phyloP scores from a whole-genome alignment of 2,113 vertebrate species.

The Tragelaphus scriptus region DNA sequence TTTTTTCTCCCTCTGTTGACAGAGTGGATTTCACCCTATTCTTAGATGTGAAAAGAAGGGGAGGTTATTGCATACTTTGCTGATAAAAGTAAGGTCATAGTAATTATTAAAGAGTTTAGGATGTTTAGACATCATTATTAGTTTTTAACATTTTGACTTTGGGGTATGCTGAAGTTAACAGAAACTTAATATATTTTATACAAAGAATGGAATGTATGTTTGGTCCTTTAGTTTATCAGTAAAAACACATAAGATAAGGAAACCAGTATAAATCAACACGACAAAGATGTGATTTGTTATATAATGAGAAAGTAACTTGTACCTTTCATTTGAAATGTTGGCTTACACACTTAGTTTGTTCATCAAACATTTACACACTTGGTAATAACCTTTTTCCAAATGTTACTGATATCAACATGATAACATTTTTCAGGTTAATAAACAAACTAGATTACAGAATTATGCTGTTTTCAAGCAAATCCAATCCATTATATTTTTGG shows the following conservation, averaged over 20 bases:
- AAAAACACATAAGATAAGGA: conserved; percentile 73
- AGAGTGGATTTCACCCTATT: conserved; percentile 69
- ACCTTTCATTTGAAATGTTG: conserved; percentile 60
- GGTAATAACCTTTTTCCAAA: conserved; percentile 1
- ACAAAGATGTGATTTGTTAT: conserved; percentile 67
- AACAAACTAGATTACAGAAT: conserved; percentile 24
- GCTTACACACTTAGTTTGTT: conserved; percentile 33
- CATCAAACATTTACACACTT: conserved; percentile 26
- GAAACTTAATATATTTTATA: conserved; percentile 62
- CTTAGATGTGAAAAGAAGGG: conserved; percentile 64
- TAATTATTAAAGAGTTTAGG: conserved; percentile 63
- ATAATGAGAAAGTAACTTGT: conserved; percentile 35
- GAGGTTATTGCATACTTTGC: conserved; percentile 55
- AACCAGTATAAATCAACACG: conserved; percentile 66
- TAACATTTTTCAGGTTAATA: conserved; percentile 44
- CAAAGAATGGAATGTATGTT: conserved; percentile 65
- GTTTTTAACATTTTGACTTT: conserved; percentile 53
- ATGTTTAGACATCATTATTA: conserved; percentile 55
- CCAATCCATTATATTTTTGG: not conserved
- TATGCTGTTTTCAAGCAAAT: conserved; percentile 6
- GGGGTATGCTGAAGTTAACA: conserved; percentile 49
- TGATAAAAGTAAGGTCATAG: conserved; percentile 75
- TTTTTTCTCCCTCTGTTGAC: conserved; percentile 45
- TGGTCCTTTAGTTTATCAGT: conserved; percentile 67
- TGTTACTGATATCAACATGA: conserved; percentile 17